These are phyloP conservation scores for Pharmacophagus antenor DNA, from an alignment of 2,888 invertebrate genomes.

Conservation along the genomic window DNA sequence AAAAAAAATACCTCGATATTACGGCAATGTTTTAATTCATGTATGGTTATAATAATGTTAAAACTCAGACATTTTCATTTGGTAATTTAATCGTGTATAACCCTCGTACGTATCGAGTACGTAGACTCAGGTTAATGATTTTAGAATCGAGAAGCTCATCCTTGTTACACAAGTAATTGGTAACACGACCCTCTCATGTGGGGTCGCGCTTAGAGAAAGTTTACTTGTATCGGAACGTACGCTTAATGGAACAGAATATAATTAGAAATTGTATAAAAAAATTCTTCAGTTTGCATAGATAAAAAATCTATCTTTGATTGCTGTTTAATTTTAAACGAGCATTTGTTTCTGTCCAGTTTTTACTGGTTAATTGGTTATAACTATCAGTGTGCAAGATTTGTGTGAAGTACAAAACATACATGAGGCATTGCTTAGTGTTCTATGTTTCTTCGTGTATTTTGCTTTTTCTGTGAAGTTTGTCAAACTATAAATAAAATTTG, in stretches of 20 bases:
- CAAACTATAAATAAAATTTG: no score
- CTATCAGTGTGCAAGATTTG: no score
- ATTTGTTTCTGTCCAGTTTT: no score
- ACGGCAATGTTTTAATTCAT: neutral
- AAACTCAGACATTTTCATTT: slow-evolving; percentile 12
- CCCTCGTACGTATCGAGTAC: slow-evolving; percentile 14
- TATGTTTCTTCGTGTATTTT: neutral
- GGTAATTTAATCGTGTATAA: slow-evolving; percentile 23
- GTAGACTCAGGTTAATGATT: slow-evolving; percentile 30
- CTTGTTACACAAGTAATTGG: slow-evolving; percentile 29
- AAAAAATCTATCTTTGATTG: no score
- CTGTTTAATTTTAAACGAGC: neutral
- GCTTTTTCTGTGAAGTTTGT: neutral
- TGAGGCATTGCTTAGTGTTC: neutral
- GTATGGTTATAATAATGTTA: neutral
- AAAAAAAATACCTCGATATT: no score
- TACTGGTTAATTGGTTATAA: no score
- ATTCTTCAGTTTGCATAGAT: neutral
- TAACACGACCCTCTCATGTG: slow-evolving; percentile 20
- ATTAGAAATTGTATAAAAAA: neutral
- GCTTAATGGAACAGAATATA: slow-evolving; percentile 6
- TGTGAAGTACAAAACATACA: neutral
- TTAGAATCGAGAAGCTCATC: slow-evolving; percentile 22
- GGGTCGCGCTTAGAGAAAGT: slow-evolving; percentile 11
- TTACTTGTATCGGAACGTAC: slow-evolving; percentile 3